Percentiles rank a stretch among this genome's conserved stretches.
phyloP scores from a whole-genome alignment of 1,140 invertebrate genomes.

The Zaprionus africanus region DNA sequence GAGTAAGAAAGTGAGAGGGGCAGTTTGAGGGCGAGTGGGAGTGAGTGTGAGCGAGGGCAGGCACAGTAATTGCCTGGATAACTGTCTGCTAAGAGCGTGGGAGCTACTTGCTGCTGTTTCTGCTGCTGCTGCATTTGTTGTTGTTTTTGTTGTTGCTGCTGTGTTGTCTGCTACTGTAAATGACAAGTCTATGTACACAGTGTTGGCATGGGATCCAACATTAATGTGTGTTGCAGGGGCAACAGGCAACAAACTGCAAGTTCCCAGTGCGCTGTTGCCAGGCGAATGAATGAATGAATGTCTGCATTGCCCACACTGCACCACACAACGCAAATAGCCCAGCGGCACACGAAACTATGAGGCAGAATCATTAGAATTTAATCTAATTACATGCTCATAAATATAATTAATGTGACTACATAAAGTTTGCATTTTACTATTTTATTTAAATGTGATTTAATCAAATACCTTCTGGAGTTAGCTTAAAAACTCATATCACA shows the following conservation, averaged over 20 bases:
- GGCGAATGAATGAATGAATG: constrained; percentile 48
- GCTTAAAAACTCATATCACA: too few relatives aligned
- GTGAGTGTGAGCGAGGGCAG: constrained; percentile 11
- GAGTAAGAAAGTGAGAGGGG: not conserved
- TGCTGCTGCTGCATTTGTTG: constrained; percentile 7
- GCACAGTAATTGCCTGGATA: constrained; percentile 45
- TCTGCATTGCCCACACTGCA: not conserved
- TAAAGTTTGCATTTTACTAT: too few relatives aligned
- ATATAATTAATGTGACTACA: not conserved
- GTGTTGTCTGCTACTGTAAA: constrained; percentile 44
- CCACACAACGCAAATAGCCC: not conserved
- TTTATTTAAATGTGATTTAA: not conserved
- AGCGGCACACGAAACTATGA: constrained; percentile 6
- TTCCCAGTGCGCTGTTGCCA: constrained; percentile 39
- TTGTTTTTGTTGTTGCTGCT: not conserved
- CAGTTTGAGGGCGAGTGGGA: not conserved
- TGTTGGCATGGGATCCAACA: constrained; percentile 74
- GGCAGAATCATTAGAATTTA: not conserved
- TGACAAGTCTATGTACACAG: constrained; percentile 74
- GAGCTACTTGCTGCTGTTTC: constrained; percentile 15
- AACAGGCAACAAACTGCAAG: constrained; percentile 11
- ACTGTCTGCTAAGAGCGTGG: constrained; percentile 25
- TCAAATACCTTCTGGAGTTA: too few relatives aligned
- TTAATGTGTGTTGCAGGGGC: constrained; percentile 59
- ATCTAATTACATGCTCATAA: not conserved